Percentiles rank a stretch among this genome's conserved stretches.
phyloP scores from a whole-genome alignment of 2,888 invertebrate genomes.

The Stenchaetothrips biformis region DNA sequence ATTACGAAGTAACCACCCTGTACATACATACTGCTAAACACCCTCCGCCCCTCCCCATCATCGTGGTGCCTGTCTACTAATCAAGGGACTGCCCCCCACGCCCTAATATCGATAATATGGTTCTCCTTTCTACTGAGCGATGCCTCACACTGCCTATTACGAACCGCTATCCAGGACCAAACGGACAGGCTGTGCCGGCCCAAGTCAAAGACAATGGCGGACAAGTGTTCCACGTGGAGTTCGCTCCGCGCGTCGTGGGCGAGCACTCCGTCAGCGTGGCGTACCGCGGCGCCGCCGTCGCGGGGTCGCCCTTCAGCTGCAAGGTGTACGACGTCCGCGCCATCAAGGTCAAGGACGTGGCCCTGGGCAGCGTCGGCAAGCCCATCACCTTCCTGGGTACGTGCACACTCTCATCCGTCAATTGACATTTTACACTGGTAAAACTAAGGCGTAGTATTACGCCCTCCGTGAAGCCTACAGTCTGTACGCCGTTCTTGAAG shows the following conservation, averaged over 20 bases:
- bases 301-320: conserved; percentile 89
- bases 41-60: no score
- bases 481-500: no score
- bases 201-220: conserved; percentile 80
- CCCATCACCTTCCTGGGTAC: conserved; percentile 80
- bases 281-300: conserved; percentile 67
- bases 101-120: no score
- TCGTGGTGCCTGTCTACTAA: no score
- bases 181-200: conserved; percentile 83
- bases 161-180: conserved; percentile 64
- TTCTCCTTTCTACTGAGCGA: background rate
- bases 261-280: conserved; percentile 87
- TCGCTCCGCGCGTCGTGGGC: conserved; percentile 84
- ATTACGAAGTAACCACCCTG: no score
- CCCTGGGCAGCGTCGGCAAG: conserved; percentile 81
- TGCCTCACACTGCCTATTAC: background rate
- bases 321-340: conserved; percentile 93
- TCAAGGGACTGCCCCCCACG: no score
- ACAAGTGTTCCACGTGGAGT: conserved; percentile 82
- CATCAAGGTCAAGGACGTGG: conserved; percentile 88
- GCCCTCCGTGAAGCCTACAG: no score
- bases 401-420: no score
- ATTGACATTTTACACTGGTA: no score
- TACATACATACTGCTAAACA: no score
- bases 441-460: no score